A percentile compares a stretch with the other conserved stretches of the same genome.
These are phyloP conservation scores for Cantharis lateralis DNA, from an alignment of 2,888 invertebrate genomes.

Conservation along the genomic window DNA sequence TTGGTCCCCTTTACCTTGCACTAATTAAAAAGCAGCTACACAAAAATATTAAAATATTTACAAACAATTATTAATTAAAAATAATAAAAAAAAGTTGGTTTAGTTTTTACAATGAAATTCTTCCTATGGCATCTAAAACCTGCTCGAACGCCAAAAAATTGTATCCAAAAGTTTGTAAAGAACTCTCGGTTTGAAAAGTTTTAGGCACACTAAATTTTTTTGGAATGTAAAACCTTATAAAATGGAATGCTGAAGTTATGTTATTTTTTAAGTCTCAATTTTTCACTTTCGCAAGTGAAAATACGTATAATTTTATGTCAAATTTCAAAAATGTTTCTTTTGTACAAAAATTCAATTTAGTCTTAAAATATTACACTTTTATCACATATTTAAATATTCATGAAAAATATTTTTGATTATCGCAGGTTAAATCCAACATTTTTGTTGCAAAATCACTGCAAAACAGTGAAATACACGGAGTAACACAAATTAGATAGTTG, in stretches of 20 bases:
- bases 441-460: too few species aligned
- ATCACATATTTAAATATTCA: constrained; percentile 2
- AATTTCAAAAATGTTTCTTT: not conserved
- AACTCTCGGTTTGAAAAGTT: not conserved
- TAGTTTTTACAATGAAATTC: not conserved
- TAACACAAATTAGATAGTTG: too few species aligned
- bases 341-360: not conserved
- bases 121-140: not conserved
- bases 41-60: constrained; percentile 1
- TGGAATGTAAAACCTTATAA: not conserved
- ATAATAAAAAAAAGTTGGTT: not conserved
- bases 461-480: too few species aligned
- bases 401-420: not conserved
- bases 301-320: not conserved
- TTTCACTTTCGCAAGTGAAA: not conserved
- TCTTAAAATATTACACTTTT: constrained; percentile 4
- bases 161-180: not conserved
- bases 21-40: not conserved
- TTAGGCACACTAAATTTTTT: not conserved
- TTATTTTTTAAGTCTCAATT: not conserved
- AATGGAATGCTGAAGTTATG: not conserved
- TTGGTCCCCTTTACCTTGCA: constrained; percentile 2
- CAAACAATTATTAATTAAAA: not conserved
- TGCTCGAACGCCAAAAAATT: not conserved
- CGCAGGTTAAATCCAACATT: not conserved